Conservation (phyloP, 2,888 invertebrate genomes). For the Lydus trimaculatus region DNA sequence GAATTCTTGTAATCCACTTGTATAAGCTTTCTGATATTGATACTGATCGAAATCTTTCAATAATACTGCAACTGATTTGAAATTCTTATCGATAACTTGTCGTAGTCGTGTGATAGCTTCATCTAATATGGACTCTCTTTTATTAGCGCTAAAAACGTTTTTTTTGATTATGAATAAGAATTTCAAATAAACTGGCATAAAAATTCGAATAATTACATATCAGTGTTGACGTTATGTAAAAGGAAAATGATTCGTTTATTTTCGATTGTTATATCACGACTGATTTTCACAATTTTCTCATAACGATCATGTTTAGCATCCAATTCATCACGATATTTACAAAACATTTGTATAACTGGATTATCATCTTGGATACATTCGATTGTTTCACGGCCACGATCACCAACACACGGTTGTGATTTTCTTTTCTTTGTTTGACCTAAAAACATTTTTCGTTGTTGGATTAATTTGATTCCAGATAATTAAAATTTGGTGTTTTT, state of each 20-base stretch:
- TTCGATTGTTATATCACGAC: conserved; percentile 87
- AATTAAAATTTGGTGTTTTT: neutral
- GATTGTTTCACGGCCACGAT: conserved; percentile 59
- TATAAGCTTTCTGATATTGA: conserved; percentile 72
- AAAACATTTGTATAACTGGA: conserved; percentile 69
- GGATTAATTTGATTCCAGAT: neutral
- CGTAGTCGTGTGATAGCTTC: conserved; percentile 74
- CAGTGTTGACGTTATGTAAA: conserved; percentile 74
- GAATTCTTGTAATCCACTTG: conserved; percentile 79
- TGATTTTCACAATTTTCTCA: conserved; percentile 82
- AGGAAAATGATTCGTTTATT: conserved; percentile 90
- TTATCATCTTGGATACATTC: conserved; percentile 62
- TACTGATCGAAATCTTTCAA: conserved; percentile 75
- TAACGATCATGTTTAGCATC: conserved; percentile 83
- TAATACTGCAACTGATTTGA: conserved; percentile 76
- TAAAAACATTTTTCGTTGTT: neutral
- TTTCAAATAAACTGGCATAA: neutral
- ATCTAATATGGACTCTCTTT: conserved; percentile 63
- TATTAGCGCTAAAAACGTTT: conserved; percentile 62
- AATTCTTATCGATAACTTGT: conserved; percentile 67
- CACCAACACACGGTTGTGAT: conserved; percentile 53
- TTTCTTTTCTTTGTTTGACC: conserved; percentile 25
- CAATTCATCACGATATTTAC: conserved; percentile 69
- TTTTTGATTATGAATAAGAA: neutral
- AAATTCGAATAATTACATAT: conserved; percentile 47